These are phyloP conservation scores for Zoroaster sp. DNA, from an alignment of 53 echinoderm and acorn worm genomes.

Conservation along the genomic window DNA sequence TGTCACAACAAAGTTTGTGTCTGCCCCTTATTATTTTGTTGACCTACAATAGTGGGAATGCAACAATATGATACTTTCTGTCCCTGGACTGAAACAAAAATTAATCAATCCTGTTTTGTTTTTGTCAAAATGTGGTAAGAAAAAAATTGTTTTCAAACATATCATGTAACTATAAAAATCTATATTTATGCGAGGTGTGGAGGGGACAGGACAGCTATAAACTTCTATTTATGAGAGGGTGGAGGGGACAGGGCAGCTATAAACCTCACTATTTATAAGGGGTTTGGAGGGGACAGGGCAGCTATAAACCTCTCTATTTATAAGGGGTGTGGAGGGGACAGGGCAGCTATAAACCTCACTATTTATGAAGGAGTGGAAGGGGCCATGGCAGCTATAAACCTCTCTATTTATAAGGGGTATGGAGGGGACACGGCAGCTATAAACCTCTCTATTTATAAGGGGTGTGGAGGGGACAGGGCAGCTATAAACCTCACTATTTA, in stretches of 20 bases:
- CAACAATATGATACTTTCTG: no score
- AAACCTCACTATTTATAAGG: no score
- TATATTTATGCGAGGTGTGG: no score
- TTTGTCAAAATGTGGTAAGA: no score
- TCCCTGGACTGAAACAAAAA: no score
- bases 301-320: not conserved
- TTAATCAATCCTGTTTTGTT: no score
- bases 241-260: not conserved
- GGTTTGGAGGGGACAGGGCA: not conserved
- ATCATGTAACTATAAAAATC: not conserved
- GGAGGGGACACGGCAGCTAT: not conserved
- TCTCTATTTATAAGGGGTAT: not conserved
- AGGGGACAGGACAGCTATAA: not conserved
- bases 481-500: not conserved
- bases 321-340: not conserved
- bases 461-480: not conserved
- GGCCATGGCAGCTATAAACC: not conserved
- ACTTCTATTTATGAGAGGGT: not conserved
- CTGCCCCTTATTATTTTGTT: no score
- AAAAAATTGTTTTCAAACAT: no score
- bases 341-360: not conserved
- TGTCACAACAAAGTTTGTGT: no score
- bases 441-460: not conserved
- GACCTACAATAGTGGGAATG: no score
- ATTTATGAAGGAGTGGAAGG: not conserved